These are phyloP conservation scores for Saturnia pavonia DNA, from an alignment of 2,888 invertebrate genomes.

Conservation along the genomic window DNA sequence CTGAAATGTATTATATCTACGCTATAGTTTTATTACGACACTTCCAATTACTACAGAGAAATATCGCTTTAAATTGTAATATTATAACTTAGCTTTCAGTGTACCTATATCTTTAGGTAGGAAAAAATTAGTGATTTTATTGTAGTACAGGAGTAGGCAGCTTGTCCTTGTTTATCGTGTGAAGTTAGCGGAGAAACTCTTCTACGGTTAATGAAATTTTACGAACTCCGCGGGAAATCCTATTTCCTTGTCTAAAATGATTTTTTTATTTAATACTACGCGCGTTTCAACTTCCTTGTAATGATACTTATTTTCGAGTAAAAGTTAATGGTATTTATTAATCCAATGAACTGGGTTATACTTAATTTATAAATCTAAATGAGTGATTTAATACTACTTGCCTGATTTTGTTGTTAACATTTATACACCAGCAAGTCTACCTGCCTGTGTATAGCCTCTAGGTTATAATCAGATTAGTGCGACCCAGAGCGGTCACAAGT, in stretches of 20 bases:
- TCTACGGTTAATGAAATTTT: constrained; percentile 56
- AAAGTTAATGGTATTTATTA: neutral
- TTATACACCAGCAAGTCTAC: no score
- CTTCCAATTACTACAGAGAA: no score
- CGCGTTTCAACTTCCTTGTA: neutral
- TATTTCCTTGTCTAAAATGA: constrained; percentile 38
- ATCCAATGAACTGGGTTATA: neutral
- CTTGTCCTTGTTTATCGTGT: constrained; percentile 54
- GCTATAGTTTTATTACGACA: no score
- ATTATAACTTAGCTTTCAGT: constrained; percentile 21
- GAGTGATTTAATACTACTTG: no score
- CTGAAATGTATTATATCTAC: no score
- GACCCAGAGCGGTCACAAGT: neutral
- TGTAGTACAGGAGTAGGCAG: constrained; percentile 59
- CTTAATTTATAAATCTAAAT: no score
- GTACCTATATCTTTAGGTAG: constrained; percentile 24
- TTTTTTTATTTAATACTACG: constrained; percentile 30
- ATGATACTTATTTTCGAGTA: no score
- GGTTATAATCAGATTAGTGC: no score
- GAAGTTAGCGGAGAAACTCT: constrained; percentile 48
- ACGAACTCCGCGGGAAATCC: constrained; percentile 41
- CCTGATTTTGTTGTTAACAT: no score
- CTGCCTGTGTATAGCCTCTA: no score
- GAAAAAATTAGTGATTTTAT: constrained; percentile 70
- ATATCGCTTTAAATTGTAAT: neutral